Base-by-base conservation (phyloP, 2,888 invertebrate species). In the Pachymerium ferrugineum region DNA sequence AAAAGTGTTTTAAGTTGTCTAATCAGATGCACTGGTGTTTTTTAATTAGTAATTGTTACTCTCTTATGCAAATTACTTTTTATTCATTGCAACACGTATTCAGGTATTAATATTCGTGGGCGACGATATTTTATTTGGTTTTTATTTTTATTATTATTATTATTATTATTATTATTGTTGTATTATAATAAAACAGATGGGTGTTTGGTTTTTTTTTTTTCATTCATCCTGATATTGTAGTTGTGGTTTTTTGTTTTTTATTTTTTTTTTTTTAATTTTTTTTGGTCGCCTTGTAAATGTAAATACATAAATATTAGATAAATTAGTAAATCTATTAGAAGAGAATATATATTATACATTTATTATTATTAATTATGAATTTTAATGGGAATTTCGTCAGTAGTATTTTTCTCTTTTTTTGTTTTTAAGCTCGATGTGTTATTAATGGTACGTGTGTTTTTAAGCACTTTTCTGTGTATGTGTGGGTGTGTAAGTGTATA, bases 251-350 rank as follows among this genome's bases (percentile, higher is more conserved):
- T 16, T 47, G 16, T 4, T 42, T 42, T 8, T 4, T 42, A 16
- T 12, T 8, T 3, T 8, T 42, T 42, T 42, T 42, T 47, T 16
- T 47, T 47, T 16, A 8, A 19, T 47, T 14, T 8, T 14, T 16
- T 47, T 47, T 47, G 22, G 47, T 47, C 47, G n/a, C 47, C 4
- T 47, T 47, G 47, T 47, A 47, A 47, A 47, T 47, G 47, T 47
- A 47, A 47, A 47, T 47, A 47, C 22, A 47, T 47, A 47, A 47
- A 47, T 47, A 6, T 47, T 47, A 47, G 47, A 47, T 19, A 47
- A 16, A 47, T 8, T 47, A 47, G 47, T 4, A 38, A 47, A 47
- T 47, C 16, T 47, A 47, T 47, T 47, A 47, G 47, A 47, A 47
- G 47, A 47, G 47, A 47, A 19, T 16, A 47, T 47, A 47, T 47